phyloP scores from a whole-genome alignment of 2,113 vertebrate species.

The Pongo pygmaeus region DNA sequence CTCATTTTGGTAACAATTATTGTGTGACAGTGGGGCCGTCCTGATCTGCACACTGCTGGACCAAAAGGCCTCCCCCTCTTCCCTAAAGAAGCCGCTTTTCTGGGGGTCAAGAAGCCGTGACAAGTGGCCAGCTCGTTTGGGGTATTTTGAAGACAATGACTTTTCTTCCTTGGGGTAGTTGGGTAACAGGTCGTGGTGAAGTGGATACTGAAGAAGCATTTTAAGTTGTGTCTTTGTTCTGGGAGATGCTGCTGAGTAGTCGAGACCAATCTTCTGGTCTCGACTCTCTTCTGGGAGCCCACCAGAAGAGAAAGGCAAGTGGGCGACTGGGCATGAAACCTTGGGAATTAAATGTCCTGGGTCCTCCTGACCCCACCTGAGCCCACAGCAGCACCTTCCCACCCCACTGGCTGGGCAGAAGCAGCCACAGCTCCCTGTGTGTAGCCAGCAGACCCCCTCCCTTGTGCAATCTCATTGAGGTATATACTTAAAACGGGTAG shows the following conservation, averaged over 20 bases:
- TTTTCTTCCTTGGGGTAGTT: no score
- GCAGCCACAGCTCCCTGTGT: not conserved
- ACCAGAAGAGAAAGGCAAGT: not conserved
- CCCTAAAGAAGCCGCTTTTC: not conserved
- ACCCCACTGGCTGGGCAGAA: not conserved
- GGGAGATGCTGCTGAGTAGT: no score
- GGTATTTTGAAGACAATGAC: no score
- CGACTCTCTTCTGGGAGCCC: not conserved
- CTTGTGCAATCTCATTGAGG: not conserved
- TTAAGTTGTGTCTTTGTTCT: no score
- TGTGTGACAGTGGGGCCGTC: rapidly evolving
- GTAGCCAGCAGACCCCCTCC: not conserved
- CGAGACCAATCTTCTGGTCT: no score
- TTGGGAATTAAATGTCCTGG: not conserved
- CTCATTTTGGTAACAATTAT: not conserved
- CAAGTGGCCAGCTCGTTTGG: no score
- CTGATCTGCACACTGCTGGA: not conserved
- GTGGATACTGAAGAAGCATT: no score
- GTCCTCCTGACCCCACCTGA: not conserved
- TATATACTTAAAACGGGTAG: not conserved
- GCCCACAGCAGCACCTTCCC: not conserved
- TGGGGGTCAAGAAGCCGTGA: not conserved
- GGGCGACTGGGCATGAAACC: not conserved
- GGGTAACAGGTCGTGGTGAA: no score
- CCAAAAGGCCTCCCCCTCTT: not conserved